Evolutionary conservation across 2,797 vertebrate species (phyloP).

Genomic region (Loriculus beryllinus): DNA sequence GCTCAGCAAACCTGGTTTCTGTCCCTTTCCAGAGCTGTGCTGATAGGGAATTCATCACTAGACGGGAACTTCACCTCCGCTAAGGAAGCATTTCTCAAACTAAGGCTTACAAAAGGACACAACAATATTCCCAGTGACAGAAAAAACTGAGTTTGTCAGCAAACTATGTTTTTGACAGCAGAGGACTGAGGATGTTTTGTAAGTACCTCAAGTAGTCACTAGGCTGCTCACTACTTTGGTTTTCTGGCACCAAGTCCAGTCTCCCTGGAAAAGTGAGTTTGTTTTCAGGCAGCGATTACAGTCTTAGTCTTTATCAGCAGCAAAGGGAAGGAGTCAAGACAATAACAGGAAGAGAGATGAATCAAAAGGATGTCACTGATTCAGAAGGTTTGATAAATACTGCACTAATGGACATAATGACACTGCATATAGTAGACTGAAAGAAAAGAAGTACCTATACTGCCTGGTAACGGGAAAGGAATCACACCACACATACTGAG

Average conservation of each 20-base stretch:
- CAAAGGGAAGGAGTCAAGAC: neutral
- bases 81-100: neutral
- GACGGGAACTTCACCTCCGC: neutral
- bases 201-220: neutral
- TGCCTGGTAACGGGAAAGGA: neutral
- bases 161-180: neutral
- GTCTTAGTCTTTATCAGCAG: neutral
- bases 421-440: neutral
- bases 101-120: neutral
- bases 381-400: neutral
- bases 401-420: neutral
- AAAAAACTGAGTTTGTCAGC: neutral
- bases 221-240: neutral
- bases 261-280: neutral
- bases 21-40: neutral
- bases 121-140: neutral
- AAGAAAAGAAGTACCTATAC: neutral
- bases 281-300: neutral
- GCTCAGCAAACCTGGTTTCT: neutral
- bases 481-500: neutral
- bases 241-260: neutral
- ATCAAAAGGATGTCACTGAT: neutral
- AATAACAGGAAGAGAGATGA: neutral
- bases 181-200: neutral
- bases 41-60: neutral